Conservation (phyloP, 1,140 invertebrate genomes). For the Ceratina australensis region DNA sequence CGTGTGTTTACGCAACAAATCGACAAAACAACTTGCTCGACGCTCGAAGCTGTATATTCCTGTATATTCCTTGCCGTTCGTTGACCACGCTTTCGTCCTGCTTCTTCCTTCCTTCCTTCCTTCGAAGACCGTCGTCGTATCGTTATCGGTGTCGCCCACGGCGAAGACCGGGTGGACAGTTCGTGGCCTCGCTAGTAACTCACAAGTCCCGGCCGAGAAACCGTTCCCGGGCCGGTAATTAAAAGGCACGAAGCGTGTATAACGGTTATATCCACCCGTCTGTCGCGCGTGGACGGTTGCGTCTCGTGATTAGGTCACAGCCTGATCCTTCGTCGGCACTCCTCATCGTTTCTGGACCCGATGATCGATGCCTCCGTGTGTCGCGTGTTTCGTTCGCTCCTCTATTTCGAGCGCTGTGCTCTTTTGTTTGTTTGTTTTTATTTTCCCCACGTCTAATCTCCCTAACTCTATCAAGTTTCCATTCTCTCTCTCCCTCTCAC, state of each 20-base stretch:
- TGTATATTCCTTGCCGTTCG: constrained; percentile 57
- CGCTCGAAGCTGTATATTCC: constrained; percentile 41
- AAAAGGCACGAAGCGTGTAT: constrained; percentile 42
- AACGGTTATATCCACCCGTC: constrained; percentile 31
- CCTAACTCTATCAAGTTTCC: constrained; percentile 15
- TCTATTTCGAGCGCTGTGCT: constrained; percentile 21
- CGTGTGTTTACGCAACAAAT: constrained; percentile 56
- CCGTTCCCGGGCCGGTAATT: constrained; percentile 19
- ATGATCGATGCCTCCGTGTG: constrained; percentile 44
- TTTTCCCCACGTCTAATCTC: constrained; percentile 24
- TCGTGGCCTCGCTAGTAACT: constrained; percentile 43
- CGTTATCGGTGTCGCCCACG: constrained; percentile 44
- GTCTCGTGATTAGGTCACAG: constrained; percentile 61
- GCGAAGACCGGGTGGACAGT: constrained; percentile 39
- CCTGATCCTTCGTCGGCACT: constrained; percentile 61
- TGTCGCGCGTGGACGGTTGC: constrained; percentile 35
- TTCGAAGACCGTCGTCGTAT: constrained; percentile 39
- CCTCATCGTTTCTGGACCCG: constrained; percentile 37
- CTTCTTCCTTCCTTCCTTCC: constrained; percentile 29
- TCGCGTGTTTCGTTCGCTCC: constrained; percentile 23
- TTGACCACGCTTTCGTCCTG: constrained; percentile 61
- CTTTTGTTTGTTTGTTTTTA: constrained; percentile 24
- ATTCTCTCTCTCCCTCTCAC: constrained; percentile 26
- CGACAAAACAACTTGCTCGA: constrained; percentile 51
- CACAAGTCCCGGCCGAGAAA: constrained; percentile 30